These are phyloP conservation scores for Leptinotarsa haldemani DNA, from an alignment of 2,888 invertebrate species.

Conservation along the genomic window DNA sequence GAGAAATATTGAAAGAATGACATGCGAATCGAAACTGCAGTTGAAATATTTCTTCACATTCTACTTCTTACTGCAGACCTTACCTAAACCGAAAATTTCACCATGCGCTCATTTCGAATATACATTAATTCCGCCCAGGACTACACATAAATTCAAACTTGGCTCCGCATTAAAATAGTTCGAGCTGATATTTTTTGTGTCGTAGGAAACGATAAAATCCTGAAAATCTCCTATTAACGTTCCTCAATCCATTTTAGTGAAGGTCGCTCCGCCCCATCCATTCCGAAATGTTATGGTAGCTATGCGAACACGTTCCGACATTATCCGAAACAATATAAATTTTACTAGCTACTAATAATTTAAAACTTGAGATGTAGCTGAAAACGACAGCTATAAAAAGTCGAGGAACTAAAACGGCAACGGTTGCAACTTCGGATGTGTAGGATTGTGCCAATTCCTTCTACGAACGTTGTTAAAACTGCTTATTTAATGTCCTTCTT, in stretches of 20 bases:
- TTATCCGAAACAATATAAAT: conserved; percentile 24
- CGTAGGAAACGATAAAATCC: conserved; percentile 15
- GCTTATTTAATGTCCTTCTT: not conserved
- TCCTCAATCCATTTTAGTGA: conserved; percentile 19
- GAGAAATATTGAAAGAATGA: no score
- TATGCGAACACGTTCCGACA: conserved; percentile 19
- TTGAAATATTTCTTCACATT: not conserved
- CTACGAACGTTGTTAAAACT: conserved; percentile 10
- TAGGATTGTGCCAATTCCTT: not conserved
- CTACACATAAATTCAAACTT: conserved; percentile 3
- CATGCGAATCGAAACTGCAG: not conserved
- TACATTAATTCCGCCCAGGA: not conserved
- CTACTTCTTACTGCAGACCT: not conserved
- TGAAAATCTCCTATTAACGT: conserved; percentile 22
- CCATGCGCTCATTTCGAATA: not conserved
- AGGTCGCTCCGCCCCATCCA: conserved; percentile 10
- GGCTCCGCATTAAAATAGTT: conserved; percentile 11
- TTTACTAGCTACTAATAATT: conserved; percentile 18
- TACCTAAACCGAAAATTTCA: not conserved
- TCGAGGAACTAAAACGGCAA: conserved; percentile 15
- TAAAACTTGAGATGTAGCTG: conserved; percentile 12
- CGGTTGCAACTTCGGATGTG: conserved; percentile 16
- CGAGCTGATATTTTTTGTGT: conserved; percentile 7
- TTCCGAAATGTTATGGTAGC: conserved; percentile 13
- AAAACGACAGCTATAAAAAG: conserved; percentile 23